Evolutionary conservation across 2,888 invertebrate genomes (phyloP).

Genomic region (Conchocele bisecta): DNA sequence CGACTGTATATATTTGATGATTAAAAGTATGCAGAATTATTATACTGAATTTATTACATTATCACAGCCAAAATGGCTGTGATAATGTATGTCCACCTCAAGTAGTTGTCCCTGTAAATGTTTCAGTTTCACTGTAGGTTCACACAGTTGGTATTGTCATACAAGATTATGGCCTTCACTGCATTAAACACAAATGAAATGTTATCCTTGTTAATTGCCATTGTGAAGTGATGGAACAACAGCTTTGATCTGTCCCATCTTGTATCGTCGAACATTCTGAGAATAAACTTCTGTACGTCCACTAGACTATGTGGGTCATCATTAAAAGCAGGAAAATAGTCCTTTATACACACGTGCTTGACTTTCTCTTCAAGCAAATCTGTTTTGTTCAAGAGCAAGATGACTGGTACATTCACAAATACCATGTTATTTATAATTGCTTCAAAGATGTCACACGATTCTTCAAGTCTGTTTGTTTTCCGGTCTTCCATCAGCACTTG

Average conservation of each 20-base stretch:
- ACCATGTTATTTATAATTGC: constrained; percentile 98
- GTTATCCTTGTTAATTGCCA: constrained; percentile 99
- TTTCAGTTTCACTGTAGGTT: constrained; percentile 95
- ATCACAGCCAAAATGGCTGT: no score
- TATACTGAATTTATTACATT: no score
- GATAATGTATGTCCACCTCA: no score
- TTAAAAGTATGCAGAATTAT: no score
- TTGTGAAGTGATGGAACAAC: constrained; percentile 98
- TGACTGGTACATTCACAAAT: constrained; percentile 97
- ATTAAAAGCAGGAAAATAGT: constrained; percentile 83
- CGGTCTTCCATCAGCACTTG: constrained; percentile 96
- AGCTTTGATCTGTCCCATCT: constrained; percentile 92
- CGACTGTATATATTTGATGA: no score
- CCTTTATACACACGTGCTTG: constrained; percentile 82
- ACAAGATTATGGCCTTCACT: constrained; percentile 98
- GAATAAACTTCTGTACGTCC: constrained; percentile 95
- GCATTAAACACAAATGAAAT: constrained; percentile 99
- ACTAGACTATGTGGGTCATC: constrained; percentile 85
- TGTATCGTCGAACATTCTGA: constrained; percentile 92
- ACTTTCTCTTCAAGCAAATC: constrained; percentile 94
- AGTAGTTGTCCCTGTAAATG: no score
- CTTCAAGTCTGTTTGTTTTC: constrained; percentile 96
- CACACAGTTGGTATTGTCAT: constrained; percentile 95
- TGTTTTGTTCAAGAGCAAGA: constrained; percentile 98
- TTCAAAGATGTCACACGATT: constrained; percentile 98